phyloP scores from a whole-genome alignment of 2,888 invertebrate genomes.

The Capitulum mitella region DNA sequence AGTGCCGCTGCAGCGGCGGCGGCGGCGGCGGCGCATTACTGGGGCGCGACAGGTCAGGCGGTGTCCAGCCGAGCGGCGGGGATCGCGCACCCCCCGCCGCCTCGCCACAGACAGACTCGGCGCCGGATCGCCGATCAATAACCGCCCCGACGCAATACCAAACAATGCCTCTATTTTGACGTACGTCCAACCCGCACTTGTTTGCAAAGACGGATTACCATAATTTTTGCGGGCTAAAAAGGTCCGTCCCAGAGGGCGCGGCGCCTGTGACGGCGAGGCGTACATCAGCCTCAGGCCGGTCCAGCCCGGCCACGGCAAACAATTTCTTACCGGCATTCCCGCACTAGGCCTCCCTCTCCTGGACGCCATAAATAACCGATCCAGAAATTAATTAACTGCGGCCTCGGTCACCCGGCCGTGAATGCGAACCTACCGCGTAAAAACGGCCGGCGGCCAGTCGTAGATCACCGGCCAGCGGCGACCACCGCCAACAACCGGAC shows the following conservation, averaged over 20 bases:
- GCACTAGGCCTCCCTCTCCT: not conserved
- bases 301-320: not conserved
- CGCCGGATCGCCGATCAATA: not conserved
- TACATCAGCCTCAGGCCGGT: not conserved
- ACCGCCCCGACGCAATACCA: not conserved
- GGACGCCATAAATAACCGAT: not conserved
- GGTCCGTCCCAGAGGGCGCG: not conserved
- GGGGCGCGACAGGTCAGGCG: not conserved
- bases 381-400: not conserved
- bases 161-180: slow-evolving; percentile 20
- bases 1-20: not conserved
- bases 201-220: slow-evolving; percentile 25
- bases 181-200: slow-evolving; percentile 13
- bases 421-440: not conserved
- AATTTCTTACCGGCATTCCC: not conserved
- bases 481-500: not conserved
- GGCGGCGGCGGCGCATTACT: not conserved
- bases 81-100: not conserved
- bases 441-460: not conserved
- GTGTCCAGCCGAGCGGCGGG: not conserved
- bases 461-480: slow-evolving; percentile 4
- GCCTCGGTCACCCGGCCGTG: not conserved
- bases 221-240: slow-evolving; percentile 17
- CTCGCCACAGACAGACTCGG: not conserved
- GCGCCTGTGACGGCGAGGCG: not conserved